These are phyloP conservation scores for Anguilla marmorata DNA, from an alignment of 2,797 vertebrate species.

Conservation along the genomic window DNA sequence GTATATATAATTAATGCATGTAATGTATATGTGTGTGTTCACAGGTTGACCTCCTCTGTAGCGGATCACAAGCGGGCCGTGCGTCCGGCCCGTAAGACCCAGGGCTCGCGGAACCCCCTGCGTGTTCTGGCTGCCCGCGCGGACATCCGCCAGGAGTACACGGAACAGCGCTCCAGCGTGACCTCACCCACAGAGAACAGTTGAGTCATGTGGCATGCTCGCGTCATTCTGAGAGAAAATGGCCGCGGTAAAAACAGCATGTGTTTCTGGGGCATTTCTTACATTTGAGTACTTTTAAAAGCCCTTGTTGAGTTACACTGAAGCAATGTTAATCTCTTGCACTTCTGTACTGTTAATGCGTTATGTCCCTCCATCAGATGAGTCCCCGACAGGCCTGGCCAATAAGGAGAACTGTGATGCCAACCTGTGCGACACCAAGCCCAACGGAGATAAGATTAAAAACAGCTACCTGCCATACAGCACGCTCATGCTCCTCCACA, in stretches of 20 bases:
- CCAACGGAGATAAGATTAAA: slow-evolving; percentile 77
- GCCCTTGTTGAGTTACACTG: neutral
- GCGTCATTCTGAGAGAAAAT: no score
- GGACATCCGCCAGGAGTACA: slow-evolving; percentile 78
- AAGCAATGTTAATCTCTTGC: neutral
- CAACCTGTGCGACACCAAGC: slow-evolving; percentile 74
- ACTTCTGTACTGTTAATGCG: neutral
- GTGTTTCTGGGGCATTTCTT: no score
- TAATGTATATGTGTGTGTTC: neutral
- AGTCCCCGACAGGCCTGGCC: slow-evolving; percentile 76
- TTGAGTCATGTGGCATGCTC: slow-evolving; percentile 53
- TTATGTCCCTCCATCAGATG: slow-evolving; percentile 78
- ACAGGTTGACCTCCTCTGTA: slow-evolving; percentile 71
- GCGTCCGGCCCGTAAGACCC: slow-evolving; percentile 70
- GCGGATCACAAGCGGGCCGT: slow-evolving; percentile 76
- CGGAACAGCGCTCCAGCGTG: slow-evolving; percentile 77
- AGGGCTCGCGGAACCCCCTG: slow-evolving; percentile 77
- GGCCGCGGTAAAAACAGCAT: no score
- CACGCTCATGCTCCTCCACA: slow-evolving; percentile 80
- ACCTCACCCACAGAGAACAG: slow-evolving; percentile 75
- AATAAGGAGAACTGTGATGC: slow-evolving; percentile 81
- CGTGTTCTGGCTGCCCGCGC: slow-evolving; percentile 73
- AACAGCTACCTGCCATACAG: slow-evolving; percentile 77
- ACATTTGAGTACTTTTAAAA: no score
- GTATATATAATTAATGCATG: no score